Percentiles rank a stretch among this genome's conserved stretches.
Conservation (phyloP, 92 coral and sea anemone species). For the Heteractis magnifica region DNA sequence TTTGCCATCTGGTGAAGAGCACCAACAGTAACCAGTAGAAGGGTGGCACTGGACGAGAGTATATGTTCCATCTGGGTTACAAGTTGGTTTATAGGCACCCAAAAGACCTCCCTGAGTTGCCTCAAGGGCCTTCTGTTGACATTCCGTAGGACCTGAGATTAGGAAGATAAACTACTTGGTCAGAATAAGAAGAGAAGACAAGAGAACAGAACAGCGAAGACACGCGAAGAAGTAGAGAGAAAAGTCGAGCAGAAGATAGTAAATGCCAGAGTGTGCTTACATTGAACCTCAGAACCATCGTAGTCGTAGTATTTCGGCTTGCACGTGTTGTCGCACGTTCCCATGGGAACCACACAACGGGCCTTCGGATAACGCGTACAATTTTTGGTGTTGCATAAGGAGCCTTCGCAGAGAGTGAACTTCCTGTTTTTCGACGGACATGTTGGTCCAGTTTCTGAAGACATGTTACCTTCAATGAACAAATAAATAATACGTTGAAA, state of each 20-base stretch:
- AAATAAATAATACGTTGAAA: background rate
- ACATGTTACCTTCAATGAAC: constrained; percentile 15
- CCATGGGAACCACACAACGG: constrained; percentile 71
- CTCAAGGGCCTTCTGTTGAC: constrained; percentile 60
- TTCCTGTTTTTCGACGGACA: constrained; percentile 44
- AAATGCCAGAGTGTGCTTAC: constrained; percentile 38
- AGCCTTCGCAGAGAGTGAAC: constrained; percentile 57
- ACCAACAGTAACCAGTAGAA: constrained; percentile 82
- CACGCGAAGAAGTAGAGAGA: background rate
- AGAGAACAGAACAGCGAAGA: background rate
- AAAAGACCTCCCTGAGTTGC: constrained; percentile 61
- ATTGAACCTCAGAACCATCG: constrained; percentile 61
- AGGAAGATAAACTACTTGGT: background rate
- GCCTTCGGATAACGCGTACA: constrained; percentile 73
- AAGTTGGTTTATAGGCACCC: constrained; percentile 72
- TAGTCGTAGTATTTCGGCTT: constrained; percentile 60
- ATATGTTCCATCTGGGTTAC: constrained; percentile 70
- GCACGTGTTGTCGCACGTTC: constrained; percentile 64
- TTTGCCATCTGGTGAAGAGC: constrained; percentile 70
- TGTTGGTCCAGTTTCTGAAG: constrained; percentile 29
- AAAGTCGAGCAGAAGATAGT: background rate
- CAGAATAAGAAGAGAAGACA: background rate
- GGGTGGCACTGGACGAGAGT: constrained; percentile 70
- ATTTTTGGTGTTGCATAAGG: constrained; percentile 51
- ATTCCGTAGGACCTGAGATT: constrained; percentile 61